Evolutionary conservation across 2,888 invertebrate genomes (phyloP).

Genomic region (Notodonta ziczac): DNA sequence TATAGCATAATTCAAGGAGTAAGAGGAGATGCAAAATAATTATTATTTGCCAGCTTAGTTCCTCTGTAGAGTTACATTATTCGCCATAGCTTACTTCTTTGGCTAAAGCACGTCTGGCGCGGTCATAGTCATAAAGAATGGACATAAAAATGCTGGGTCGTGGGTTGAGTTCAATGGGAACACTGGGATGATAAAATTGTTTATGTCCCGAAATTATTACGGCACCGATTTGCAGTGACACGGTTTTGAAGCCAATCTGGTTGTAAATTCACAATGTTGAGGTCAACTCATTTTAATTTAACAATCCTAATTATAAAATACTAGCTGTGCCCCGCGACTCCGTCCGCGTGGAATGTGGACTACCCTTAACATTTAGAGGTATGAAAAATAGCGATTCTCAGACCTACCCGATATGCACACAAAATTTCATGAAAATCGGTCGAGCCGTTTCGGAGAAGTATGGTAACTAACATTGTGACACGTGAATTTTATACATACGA

Average conservation of each 20-base stretch:
- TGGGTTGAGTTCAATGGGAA: conserved; percentile 42
- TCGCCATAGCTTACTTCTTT: conserved; percentile 2
- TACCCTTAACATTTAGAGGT: too few species aligned
- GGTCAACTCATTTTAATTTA: neutral
- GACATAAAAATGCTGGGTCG: conserved; percentile 54
- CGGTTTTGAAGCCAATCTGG: conserved; percentile 24
- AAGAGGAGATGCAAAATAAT: too few species aligned
- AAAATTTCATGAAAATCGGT: too few species aligned
- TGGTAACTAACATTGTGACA: too few species aligned
- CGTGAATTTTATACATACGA: too few species aligned
- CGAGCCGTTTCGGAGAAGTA: too few species aligned
- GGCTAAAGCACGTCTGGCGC: conserved; percentile 24
- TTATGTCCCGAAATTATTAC: conserved; percentile 45
- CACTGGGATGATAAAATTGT: conserved; percentile 43
- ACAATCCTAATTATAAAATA: too few species aligned
- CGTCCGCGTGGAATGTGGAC: too few species aligned
- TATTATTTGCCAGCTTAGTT: neutral
- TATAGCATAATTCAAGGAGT: too few species aligned
- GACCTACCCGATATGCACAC: too few species aligned
- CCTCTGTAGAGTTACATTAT: neutral
- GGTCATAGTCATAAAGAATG: conserved; percentile 54
- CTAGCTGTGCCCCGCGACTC: too few species aligned
- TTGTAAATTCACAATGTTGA: neutral
- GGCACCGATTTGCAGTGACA: conserved; percentile 36
- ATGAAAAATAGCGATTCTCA: too few species aligned